Base-by-base conservation (phyloP, 1,140 invertebrate species). In the Pomacea maculata region DNA sequence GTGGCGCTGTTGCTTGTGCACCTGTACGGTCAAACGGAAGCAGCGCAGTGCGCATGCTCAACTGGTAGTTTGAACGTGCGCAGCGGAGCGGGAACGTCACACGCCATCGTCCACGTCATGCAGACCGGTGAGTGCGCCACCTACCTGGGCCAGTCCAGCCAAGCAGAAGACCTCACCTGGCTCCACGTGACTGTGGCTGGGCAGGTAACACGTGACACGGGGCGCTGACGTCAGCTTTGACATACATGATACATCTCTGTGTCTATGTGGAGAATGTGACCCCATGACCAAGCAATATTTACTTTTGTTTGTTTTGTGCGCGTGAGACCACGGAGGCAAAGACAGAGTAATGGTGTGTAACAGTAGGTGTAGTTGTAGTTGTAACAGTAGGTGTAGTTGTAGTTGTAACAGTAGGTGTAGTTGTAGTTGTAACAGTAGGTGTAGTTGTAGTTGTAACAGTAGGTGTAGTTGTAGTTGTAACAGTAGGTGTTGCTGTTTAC, bases 1-100 rank as follows among this genome's bases (percentile, higher is more conserved):
- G 8, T 78, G 14, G 12, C 45, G n/a, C 4, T 65, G 61, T 1
- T 45, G 14, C n/a, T 61, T 14, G 10, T 45, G 12, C 57, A 57
- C 29, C 34, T 74, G 72, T 7, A 1, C 9, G 29, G 61, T 1
- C 21, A 25, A n/a, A n/a, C 75, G 25, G 64, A 21, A 25, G 67
- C 77, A 19, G n/a, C 10, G 12, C 64, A 70, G 67, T 79, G 77
- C 67, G 77, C 67, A 70, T 79, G 77, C 67, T 34, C 77, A 52
- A 79, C 64, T 21, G 45, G 9, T 14, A 14, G n/a, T 17, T 12
- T 79, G 12, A 29, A 79, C 52, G 61, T 79, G 5, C 64, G 77
- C 14, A 45, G 21, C 9, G 77, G 34, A 17, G 25, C 64, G 9
- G 65, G 77, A 17, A 79, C 67, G 14, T 52, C 34, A 25, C 29